Base-by-base conservation (phyloP, 2,888 invertebrate genomes). In the Mimas tiliae region DNA sequence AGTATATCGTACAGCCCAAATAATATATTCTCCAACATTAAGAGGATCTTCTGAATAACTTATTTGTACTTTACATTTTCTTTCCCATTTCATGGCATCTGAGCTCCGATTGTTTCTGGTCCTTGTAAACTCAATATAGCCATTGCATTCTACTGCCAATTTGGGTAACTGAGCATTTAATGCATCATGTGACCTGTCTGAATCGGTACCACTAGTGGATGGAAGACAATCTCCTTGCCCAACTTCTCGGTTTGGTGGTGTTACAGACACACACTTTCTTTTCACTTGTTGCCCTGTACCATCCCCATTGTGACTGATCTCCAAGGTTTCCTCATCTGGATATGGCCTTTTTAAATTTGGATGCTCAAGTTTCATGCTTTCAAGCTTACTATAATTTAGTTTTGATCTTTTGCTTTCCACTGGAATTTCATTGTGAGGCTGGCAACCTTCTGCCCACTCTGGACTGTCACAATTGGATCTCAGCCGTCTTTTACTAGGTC, bases 41-140 rank as follows among this genome's bases (percentile, higher is more conserved):
- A 92, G 77, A 11, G 90, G 91, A 66, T 94, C 93, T 69, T 92
- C 91, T 0, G 94, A 94, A 82, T 95, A 96, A 38, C 95, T 95
- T 16, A 95, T 94, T 83, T 95, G 95, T 64, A 96, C 82, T 79
- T 95, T 95, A 78, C 95, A 95, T 62, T 94, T 94, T 66, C 95
- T 88, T 70, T 93, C 94, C 95, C 95, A 96, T 74, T 94, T 95
- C 87, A 93, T 94, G 68, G 78, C 75, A 68, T 91, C 94, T 70
- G 74, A 73, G 72, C 84, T 86, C 38, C 85, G 75, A 66, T 80
- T 89, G 68, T 90, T 91, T 69, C 87, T 85, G 16, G 85, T 83
- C 74, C 90, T 85, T 45, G 85, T 86, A 74, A 94, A 94, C 74
- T 92, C 89, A 65, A 94, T 84, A 67, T 87, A 91, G 48, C 94